Conservation (phyloP, 2,888 invertebrate genomes). For the Drosophila heteroneura region DNA sequence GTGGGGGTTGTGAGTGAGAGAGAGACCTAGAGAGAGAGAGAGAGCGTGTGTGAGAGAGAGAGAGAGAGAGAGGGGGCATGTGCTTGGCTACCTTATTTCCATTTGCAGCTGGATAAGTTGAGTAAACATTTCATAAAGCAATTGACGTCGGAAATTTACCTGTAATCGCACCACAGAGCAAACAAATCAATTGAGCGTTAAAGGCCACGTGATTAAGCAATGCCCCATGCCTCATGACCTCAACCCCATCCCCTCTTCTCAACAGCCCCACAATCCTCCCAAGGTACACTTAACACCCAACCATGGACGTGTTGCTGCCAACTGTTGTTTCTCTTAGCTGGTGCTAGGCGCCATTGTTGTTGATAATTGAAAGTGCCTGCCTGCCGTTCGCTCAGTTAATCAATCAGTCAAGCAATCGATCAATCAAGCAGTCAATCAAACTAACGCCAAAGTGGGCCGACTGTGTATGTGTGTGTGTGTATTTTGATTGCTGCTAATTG, state of each 20-base stretch:
- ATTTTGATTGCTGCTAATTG: slow-evolving; percentile 48
- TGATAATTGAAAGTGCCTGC: slow-evolving; percentile 59
- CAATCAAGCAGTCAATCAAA: slow-evolving; percentile 56
- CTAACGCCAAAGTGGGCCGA: slow-evolving; percentile 17
- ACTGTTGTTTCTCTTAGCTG: slow-evolving; percentile 7
- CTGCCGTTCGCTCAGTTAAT: slow-evolving; percentile 31
- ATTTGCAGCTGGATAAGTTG: slow-evolving; percentile 27
- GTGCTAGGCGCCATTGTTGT: slow-evolving; percentile 22
- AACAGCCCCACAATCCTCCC: background rate
- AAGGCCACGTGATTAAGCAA: slow-evolving; percentile 40
- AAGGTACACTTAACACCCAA: background rate
- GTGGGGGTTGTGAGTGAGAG: background rate
- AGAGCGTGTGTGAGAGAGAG: background rate
- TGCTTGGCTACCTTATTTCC: background rate
- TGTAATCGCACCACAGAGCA: slow-evolving; percentile 63
- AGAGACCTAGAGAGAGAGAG: background rate
- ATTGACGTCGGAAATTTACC: slow-evolving; percentile 46
- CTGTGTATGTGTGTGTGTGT: slow-evolving; percentile 28
- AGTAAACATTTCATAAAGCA: slow-evolving; percentile 49
- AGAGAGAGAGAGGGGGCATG: background rate
- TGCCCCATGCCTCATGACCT: background rate
- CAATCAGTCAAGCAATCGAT: slow-evolving; percentile 52
- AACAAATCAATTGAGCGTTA: slow-evolving; percentile 75
- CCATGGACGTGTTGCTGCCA: slow-evolving; percentile 5
- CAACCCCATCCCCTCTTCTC: too few species aligned